These are phyloP conservation scores for Megaptera novaeangliae DNA, from an alignment of 2,113 vertebrate genomes.

Conservation along the genomic window DNA sequence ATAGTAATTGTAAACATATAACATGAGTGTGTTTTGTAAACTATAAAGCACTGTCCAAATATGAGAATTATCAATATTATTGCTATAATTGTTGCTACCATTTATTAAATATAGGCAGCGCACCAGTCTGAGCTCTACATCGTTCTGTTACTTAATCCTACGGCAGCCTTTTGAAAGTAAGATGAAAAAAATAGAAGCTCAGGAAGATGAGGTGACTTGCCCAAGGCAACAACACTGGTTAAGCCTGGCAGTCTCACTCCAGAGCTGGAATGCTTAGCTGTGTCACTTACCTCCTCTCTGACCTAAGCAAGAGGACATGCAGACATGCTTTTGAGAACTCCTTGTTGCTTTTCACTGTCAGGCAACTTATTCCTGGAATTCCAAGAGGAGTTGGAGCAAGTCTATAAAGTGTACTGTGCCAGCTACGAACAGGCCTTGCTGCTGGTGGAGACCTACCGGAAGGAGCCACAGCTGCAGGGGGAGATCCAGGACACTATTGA, in stretches of 20 bases:
- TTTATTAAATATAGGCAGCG: not conserved
- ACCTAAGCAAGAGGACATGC: not conserved
- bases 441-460: constrained; percentile 88
- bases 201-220: not conserved
- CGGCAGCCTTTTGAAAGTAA: not conserved
- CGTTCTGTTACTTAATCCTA: not conserved
- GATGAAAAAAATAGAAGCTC: not conserved
- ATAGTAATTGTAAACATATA: not conserved
- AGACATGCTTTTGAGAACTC: not conserved
- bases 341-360: constrained; percentile 61
- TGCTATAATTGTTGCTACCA: not conserved
- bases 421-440: constrained; percentile 86
- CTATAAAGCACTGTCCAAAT: not conserved
- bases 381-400: constrained; percentile 88
- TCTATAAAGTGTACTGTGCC: constrained; percentile 91
- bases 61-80: not conserved
- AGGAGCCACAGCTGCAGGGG: constrained; percentile 86
- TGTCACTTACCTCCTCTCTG: not conserved
- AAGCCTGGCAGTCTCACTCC: not conserved
- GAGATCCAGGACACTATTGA: constrained; percentile 85
- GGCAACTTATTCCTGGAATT: constrained; percentile 90
- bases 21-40: not conserved
- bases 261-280: not conserved
- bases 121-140: not conserved
- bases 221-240: not conserved